Base-by-base conservation (phyloP, 92 coral and sea anemone species). In the Epizoanthus ramosus region DNA sequence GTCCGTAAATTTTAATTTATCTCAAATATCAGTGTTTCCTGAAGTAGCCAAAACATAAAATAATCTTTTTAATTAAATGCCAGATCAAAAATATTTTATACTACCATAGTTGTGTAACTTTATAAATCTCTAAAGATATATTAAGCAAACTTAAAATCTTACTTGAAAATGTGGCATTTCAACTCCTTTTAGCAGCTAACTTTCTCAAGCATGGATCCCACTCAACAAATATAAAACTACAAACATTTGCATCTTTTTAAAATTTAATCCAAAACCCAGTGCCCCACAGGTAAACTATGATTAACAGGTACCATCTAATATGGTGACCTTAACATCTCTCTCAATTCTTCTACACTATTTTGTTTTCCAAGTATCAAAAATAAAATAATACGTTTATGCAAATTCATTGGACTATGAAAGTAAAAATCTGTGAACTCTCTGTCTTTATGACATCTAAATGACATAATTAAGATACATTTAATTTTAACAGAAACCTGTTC, bases 201-300 rank as follows among this genome's bases (percentile, higher is more conserved):
- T 59, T 77, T 53, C 15, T 50, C 82, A 77, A 59, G 82, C 71
- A 77, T 77, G 53, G 65, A 64, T 59, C 70, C 57, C 69, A 77
- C 71, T 60, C 81, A 76, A 59, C n/a, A 60, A 39, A 77, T 39
- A 59, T 37, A 77, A 77, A 77, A 18, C 54, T 60, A 77, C 68
- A 77, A 77, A 77, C 82, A 77, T 77, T 77, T 77, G 82, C 82
- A 77, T 77, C 68, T 77, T 37, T 77, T 77, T 77, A 77, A 77
- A 59, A n/a, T 60, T 77, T 77, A 77, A 77, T 77, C 24, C 8
- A 35, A 59, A 58, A 31, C 82, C 58, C 70, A 37, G 53, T 47
- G 54, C 68, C 63, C 69, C 82, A 77, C 82, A 77, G 69, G 82
- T 77, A 77, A 77, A 77, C 17, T 60, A 35, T 22, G 22, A 60